Evolutionary conservation across 2,888 invertebrate species (phyloP).

Genomic region (Trilocha varians): DNA sequence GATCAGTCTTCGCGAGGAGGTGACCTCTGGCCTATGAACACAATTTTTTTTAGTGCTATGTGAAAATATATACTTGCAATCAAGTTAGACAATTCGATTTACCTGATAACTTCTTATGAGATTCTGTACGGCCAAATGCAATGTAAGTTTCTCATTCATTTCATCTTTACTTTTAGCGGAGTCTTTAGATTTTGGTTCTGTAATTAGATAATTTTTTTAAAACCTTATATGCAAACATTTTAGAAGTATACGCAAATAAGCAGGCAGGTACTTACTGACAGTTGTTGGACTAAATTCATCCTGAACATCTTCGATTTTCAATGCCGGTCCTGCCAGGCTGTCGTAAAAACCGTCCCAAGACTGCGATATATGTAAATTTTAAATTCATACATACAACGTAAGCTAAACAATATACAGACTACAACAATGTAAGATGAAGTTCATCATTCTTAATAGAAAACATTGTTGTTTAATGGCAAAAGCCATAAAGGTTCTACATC

Average conservation of each 20-base stretch:
- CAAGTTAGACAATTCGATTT: conserved; percentile 1
- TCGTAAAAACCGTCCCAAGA: conserved; percentile 60
- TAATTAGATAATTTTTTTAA: not conserved
- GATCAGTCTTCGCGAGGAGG: conserved; percentile 86
- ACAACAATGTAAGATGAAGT: no score
- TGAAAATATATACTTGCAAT: no score
- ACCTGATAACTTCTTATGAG: conserved; percentile 79
- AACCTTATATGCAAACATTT: not conserved
- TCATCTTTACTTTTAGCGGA: conserved; percentile 13
- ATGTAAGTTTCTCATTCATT: conserved; percentile 26
- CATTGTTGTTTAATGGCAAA: no score
- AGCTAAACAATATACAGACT: no score
- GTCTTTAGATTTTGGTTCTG: conserved; percentile 17
- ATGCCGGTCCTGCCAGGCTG: conserved; percentile 37
- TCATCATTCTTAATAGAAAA: no score
- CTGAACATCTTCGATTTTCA: conserved; percentile 53
- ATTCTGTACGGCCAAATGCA: conserved; percentile 79
- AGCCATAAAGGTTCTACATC: no score
- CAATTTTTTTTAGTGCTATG: not conserved
- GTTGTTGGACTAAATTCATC: conserved; percentile 49
- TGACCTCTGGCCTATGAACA: conserved; percentile 84
- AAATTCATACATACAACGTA: no score
- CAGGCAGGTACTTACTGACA: conserved; percentile 27
- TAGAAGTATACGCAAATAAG: not conserved
- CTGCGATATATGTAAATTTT: no score